Percentiles rank a stretch among this genome's conserved stretches.
Evolutionary conservation across 2,113 vertebrate species (phyloP).

Genomic region (Sitta europaea): DNA sequence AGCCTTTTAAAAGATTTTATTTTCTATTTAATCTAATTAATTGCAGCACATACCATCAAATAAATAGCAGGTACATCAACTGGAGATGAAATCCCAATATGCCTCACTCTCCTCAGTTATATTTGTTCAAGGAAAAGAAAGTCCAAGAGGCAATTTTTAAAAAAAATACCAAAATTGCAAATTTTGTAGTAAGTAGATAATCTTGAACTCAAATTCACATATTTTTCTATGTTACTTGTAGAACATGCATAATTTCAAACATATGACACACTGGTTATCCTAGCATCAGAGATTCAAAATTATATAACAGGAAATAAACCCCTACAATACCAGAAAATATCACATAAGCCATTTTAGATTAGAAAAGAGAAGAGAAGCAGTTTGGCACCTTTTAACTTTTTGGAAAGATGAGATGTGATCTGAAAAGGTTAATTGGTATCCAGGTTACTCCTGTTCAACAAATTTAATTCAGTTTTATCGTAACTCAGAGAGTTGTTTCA

Average conservation of each 20-base stretch:
- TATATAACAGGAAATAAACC: not conserved
- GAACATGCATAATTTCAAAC: not conserved
- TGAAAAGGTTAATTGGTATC: not conserved
- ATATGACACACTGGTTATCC: not conserved
- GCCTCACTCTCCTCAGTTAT: not conserved
- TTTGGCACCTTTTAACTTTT: not conserved
- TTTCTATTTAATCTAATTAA: not conserved
- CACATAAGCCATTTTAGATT: not conserved
- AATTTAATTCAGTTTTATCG: not conserved
- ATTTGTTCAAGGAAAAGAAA: not conserved
- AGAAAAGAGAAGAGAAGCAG: not conserved
- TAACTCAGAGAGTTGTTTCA: not conserved
- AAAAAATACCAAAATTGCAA: not conserved
- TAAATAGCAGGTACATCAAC: not conserved
- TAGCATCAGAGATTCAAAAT: not conserved
- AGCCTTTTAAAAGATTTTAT: not conserved
- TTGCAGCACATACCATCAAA: not conserved
- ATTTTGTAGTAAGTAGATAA: not conserved
- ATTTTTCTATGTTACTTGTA: not conserved
- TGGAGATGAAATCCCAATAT: not conserved
- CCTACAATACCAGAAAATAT: not conserved
- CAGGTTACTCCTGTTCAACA: not conserved
- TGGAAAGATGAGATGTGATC: not conserved
- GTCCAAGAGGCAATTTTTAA: accelerated
- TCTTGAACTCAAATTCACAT: not conserved